A percentile compares a stretch with the other conserved stretches of the same genome.
Conservation (phyloP, 2,797 vertebrate genomes). For the Scarus forsteni region DNA sequence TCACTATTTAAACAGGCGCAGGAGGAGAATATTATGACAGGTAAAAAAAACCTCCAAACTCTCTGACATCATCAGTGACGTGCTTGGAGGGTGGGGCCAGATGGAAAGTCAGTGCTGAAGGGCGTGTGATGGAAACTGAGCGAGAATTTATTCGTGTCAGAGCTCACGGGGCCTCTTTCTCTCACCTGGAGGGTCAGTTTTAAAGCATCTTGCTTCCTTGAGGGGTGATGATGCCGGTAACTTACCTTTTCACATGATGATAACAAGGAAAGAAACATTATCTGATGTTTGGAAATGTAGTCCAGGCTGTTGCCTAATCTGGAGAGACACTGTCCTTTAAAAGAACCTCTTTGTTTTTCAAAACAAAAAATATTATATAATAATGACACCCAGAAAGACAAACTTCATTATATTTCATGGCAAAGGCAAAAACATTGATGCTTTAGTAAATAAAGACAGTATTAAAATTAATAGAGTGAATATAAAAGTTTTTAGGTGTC, state of each 20-base stretch:
- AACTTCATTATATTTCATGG: too few species aligned
- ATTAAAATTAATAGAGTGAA: too few species aligned
- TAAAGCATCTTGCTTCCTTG: not conserved
- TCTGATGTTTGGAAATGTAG: not conserved
- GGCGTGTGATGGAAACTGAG: constrained; percentile 6
- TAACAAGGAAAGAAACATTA: not conserved
- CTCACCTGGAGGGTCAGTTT: not conserved
- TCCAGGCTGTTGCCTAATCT: not conserved
- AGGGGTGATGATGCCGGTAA: not conserved
- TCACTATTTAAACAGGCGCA: constrained; percentile 45
- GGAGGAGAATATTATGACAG: not conserved
- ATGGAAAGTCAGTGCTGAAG: not conserved
- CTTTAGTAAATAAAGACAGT: too few species aligned
- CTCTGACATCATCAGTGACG: constrained; percentile 8
- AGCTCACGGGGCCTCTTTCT: not conserved
- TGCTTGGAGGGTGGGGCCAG: not conserved
- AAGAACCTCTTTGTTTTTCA: not conserved
- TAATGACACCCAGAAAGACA: not conserved
- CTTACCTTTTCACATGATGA: not conserved
- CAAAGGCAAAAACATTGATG: too few species aligned
- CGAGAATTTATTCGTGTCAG: not conserved
- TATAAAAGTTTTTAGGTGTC: too few species aligned
- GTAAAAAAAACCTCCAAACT: too few species aligned
- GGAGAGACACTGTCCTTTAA: not conserved
- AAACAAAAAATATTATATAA: not conserved